phyloP scores from a whole-genome alignment of 2,888 invertebrate species.

The Apodemia zela region DNA sequence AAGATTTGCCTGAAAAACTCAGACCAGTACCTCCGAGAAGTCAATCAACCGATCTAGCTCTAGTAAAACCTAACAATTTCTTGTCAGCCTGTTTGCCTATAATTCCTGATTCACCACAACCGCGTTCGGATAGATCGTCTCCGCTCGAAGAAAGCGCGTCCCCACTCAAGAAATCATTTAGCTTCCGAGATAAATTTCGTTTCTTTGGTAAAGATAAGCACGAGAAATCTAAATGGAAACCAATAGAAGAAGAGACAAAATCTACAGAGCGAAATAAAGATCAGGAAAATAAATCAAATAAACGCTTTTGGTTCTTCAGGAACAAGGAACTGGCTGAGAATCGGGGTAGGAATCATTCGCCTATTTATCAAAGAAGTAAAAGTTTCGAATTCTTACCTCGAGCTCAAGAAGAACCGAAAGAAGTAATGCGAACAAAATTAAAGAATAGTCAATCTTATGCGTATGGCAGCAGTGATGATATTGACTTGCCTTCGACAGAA shows the following conservation, averaged over 20 bases:
- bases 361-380: constrained; percentile 63
- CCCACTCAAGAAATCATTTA: constrained; percentile 65
- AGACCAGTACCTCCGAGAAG: constrained; percentile 56
- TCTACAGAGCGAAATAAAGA: constrained; percentile 31
- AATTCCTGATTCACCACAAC: constrained; percentile 49
- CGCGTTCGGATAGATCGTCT: constrained; percentile 40
- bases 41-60: constrained; percentile 55
- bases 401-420: constrained; percentile 49
- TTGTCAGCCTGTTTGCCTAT: constrained; percentile 61
- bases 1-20: constrained; percentile 63
- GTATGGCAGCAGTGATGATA: constrained; percentile 57
- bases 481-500: constrained; percentile 60
- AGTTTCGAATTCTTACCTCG: constrained; percentile 70
- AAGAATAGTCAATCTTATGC: constrained; percentile 52
- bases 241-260: constrained; percentile 48
- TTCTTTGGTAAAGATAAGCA: constrained; percentile 56
- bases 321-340: constrained; percentile 56
- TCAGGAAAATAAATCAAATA: constrained; percentile 54
- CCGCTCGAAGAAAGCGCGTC: constrained; percentile 55
- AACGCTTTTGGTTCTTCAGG: constrained; percentile 68
- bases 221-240: constrained; percentile 51
- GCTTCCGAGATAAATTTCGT: constrained; percentile 66
- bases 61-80: constrained; percentile 68
- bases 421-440: constrained; percentile 34
- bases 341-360: constrained; percentile 39